These are phyloP conservation scores for Hoplostethus atlanticus DNA, from an alignment of 2,797 vertebrate species.

Conservation along the genomic window DNA sequence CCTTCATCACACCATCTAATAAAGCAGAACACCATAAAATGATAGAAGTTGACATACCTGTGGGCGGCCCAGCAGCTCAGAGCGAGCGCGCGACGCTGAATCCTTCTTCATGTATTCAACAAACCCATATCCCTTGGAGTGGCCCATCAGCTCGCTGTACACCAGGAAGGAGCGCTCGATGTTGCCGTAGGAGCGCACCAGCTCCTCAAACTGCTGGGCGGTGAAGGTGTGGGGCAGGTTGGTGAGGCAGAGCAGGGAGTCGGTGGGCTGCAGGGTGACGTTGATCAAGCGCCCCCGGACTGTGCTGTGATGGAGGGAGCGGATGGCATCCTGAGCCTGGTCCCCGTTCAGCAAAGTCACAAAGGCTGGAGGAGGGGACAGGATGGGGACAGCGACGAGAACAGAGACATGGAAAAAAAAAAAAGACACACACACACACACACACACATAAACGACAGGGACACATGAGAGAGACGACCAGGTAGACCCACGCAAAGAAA, in stretches of 20 bases:
- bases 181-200: constrained; percentile 93
- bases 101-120: constrained; percentile 99
- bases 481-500: constrained; percentile 43
- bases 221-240: constrained; percentile 92
- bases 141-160: constrained; percentile 92
- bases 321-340: constrained; percentile 96
- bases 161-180: constrained; percentile 97
- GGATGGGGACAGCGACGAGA: constrained; percentile 73
- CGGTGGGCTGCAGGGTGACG: constrained; percentile 96
- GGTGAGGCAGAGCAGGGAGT: constrained; percentile 95
- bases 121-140: constrained; percentile 97
- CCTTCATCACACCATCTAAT: too few relatives aligned
- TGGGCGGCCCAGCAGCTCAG: constrained; percentile 92
- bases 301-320: constrained; percentile 90
- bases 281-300: constrained; percentile 93
- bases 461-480: constrained; percentile 42
- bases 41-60: constrained; percentile 53
- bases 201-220: constrained; percentile 92
- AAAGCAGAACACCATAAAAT: too few relatives aligned
- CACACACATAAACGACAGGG: constrained; percentile 59
- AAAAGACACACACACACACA: constrained; percentile 1
- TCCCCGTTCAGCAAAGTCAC: constrained; percentile 96
- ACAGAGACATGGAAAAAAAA: constrained; percentile 50
- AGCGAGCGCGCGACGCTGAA: constrained; percentile 93
- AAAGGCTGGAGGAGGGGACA: constrained; percentile 90